A percentile compares a stretch with the other conserved stretches of the same genome.
These are phyloP conservation scores for Clarias fuscus DNA, from an alignment of 2,797 vertebrate species.

Conservation along the genomic window DNA sequence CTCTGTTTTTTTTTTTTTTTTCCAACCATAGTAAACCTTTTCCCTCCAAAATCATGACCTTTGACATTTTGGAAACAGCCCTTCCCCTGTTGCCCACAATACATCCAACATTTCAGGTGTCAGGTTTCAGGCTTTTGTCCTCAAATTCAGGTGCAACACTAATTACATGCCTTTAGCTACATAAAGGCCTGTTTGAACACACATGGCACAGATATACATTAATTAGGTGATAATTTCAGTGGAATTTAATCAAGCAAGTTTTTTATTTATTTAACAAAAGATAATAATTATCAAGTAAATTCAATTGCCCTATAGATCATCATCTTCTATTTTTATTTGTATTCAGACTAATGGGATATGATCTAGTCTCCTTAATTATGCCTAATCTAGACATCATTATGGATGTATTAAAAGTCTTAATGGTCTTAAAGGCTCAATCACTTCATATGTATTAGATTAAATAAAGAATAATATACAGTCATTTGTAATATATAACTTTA, in stretches of 20 bases:
- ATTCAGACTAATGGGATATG: neutral
- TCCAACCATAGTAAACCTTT: conserved; percentile 72
- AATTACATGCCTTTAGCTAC: conserved; percentile 52
- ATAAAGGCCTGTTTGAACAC: conserved; percentile 8
- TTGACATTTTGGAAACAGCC: conserved; percentile 70
- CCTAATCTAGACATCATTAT: neutral
- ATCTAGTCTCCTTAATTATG: neutral
- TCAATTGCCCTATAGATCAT: neutral
- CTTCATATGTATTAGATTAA: neutral
- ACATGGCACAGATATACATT: neutral
- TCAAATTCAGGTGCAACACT: conserved; percentile 60
- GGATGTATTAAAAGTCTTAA: neutral
- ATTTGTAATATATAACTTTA: neutral
- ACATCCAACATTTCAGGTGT: conserved; percentile 71
- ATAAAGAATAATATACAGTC: neutral
- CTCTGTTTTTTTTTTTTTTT: conserved; percentile 57
- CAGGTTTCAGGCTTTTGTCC: conserved; percentile 69
- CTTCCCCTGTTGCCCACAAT: conserved; percentile 60
- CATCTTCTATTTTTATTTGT: neutral
- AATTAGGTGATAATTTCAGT: neutral
- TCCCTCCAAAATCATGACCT: conserved; percentile 74
- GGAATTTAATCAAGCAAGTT: neutral
- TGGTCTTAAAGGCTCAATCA: neutral
- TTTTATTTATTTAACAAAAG: neutral
- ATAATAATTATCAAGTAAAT: no score